Base-by-base conservation (phyloP, 2,797 vertebrate genomes). In the Hemibagrus guttatus region DNA sequence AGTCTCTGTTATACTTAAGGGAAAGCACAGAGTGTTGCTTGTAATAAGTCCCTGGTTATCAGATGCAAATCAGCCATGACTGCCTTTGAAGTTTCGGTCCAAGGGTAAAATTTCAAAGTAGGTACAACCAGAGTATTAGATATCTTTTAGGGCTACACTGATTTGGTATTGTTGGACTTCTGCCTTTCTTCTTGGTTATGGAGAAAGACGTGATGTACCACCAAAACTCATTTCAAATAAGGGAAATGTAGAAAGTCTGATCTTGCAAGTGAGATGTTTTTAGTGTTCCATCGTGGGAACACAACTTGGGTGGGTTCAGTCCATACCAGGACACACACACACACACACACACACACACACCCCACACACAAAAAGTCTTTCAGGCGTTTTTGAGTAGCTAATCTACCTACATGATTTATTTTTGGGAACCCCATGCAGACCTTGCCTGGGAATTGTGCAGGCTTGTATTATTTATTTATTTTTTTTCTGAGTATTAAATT, bases 11-110 rank as follows among this genome's bases (percentile, higher is more conserved):
- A 31, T 74, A 71, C 49, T 75, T 16, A 14, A 52, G 58, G 58
- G 11, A 74, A 75, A 49, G 69, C 46, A 81, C 79, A 81, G 46
- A 85, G 74, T 84, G 83, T 85, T 68, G 64, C 64, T 84, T 83
- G 26, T 78, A 84, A 68, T 87, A 83, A 49, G 46, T 81, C 42
- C 46, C 17, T 16, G 72, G 56, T 85, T 82, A 74, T 75, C 58
- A 81, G 58, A 76, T 76, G 69, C 71, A 76, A 82, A 85, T 88
- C 61, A 75, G n/a, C 52, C 59, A 21, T 42, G 88, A 89, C 69
- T 85, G 81, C 83, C 90, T 88, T 88, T 88, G 52, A 89, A 58
- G 86, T 89, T 71, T 64, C 19, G 69, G 56, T 89, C 75, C 64
- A 86, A 63, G 83, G 68, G 71, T 88, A 87, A 68, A 69, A 83